phyloP scores from a whole-genome alignment of 2,797 vertebrate species.

The Cichlasoma orientale region DNA sequence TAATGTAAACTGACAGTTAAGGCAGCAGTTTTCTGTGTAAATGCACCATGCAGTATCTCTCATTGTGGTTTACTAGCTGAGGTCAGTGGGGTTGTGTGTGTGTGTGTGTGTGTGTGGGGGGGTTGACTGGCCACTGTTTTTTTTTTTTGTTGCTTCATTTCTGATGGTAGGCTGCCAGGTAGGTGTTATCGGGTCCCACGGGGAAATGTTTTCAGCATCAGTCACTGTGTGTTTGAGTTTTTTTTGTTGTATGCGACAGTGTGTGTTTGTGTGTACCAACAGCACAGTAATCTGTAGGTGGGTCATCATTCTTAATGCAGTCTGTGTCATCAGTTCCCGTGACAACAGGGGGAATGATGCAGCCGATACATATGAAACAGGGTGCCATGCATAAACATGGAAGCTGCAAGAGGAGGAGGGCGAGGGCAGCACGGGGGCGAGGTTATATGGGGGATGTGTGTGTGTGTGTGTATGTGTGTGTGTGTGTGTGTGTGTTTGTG shows the following conservation, averaged over 20 bases:
- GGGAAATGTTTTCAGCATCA: constrained; percentile 67
- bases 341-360: constrained; percentile 97
- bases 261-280: constrained; percentile 50
- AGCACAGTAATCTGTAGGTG: constrained; percentile 93
- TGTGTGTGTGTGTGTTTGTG: constrained; percentile 16
- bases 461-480: constrained; percentile 30
- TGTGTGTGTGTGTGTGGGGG: constrained; percentile 2
- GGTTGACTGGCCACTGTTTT: constrained; percentile 49
- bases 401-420: constrained; percentile 60
- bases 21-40: constrained; percentile 44
- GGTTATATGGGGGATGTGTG: constrained; percentile 86
- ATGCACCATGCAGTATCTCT: constrained; percentile 23
- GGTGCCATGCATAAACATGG: constrained; percentile 99
- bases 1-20: constrained; percentile 37
- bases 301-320: constrained; percentile 99
- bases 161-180: constrained; percentile 44
- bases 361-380: constrained; percentile 99
- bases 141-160: constrained; percentile 29
- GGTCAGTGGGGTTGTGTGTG: constrained; percentile 39
- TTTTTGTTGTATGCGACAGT: constrained; percentile 16
- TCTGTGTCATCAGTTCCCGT: constrained; percentile 99
- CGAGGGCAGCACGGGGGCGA: constrained; percentile 78
- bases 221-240: constrained; percentile 36
- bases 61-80: constrained; percentile 35
- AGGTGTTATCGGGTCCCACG: constrained; percentile 53